phyloP scores from a whole-genome alignment of 2,113 vertebrate genomes.

The Catharus bicknelli region DNA sequence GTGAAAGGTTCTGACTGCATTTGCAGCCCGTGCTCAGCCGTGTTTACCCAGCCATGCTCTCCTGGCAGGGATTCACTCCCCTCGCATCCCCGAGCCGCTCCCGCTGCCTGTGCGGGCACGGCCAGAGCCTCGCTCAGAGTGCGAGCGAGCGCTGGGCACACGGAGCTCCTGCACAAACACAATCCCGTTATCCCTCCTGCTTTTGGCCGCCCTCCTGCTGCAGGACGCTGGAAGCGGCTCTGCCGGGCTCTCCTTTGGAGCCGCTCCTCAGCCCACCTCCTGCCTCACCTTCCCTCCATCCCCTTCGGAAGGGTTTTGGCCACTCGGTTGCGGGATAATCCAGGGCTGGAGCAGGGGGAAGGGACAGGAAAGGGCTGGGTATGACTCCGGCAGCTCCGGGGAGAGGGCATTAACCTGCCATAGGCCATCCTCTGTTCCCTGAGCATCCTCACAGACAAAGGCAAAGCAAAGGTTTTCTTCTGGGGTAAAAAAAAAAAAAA shows the following conservation, averaged over 20 bases:
- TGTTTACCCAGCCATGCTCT: not conserved
- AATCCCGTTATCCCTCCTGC: not conserved
- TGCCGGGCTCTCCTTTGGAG: not conserved
- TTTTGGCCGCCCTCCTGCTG: not conserved
- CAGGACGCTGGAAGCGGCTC: not conserved
- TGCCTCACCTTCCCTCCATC: not conserved
- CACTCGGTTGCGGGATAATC: not conserved
- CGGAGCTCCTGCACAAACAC: not conserved
- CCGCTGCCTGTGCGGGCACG: not conserved
- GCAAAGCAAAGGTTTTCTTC: not conserved
- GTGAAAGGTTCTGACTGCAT: not conserved
- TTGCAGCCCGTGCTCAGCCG: not conserved
- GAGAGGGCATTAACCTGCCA: too few relatives aligned
- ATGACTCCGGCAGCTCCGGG: fast-evolving
- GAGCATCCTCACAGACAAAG: not conserved
- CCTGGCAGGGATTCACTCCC: not conserved
- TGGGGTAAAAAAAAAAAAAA: not conserved
- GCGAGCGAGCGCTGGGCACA: not conserved
- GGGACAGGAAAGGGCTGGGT: not conserved
- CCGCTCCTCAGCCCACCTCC: not conserved
- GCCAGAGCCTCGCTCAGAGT: not conserved
- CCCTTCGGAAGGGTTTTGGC: not conserved
- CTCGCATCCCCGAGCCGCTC: not conserved
- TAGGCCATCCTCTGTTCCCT: not conserved
- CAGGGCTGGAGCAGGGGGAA: not conserved